phyloP scores from a whole-genome alignment of 2,888 invertebrate species.

The Orchestes rusci region DNA sequence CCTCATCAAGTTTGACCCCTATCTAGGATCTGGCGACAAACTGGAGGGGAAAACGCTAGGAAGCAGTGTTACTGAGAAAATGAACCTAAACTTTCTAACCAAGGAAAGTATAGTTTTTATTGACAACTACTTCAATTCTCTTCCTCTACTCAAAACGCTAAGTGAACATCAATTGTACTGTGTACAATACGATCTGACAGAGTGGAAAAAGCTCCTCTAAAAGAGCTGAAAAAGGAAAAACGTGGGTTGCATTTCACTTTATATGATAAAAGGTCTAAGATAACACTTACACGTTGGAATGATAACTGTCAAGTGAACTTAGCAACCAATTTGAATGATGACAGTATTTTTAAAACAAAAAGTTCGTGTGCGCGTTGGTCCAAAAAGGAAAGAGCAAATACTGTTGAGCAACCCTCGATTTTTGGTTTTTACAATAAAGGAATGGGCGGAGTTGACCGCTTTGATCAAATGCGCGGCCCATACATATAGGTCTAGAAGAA shows the following conservation, averaged over 20 bases:
- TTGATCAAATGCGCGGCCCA: conserved; percentile 21
- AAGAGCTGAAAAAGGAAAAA: conserved; percentile 13
- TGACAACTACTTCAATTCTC: conserved; percentile 24
- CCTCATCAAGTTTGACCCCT: conserved; percentile 7
- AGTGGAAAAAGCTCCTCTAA: conserved; percentile 15
- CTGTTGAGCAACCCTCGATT: conserved; percentile 21
- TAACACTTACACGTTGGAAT: conserved; percentile 14
- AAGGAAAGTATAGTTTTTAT: conserved; percentile 13
- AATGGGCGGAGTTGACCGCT: conserved; percentile 24
- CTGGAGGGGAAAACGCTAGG: conserved; percentile 6
- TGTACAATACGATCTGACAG: conserved; percentile 14
- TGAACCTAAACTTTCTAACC: conserved; percentile 15
- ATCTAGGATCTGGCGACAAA: conserved; percentile 5
- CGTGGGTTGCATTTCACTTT: conserved; percentile 8
- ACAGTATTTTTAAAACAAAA: conserved; percentile 13
- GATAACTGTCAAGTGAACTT: conserved; percentile 23
- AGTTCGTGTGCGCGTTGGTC: conserved; percentile 22
- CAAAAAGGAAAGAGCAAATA: conserved; percentile 18
- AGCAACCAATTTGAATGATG: conserved; percentile 14
- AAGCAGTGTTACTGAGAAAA: conserved; percentile 7
- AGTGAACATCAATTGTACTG: conserved; percentile 4
- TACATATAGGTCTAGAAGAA: conserved; percentile 20
- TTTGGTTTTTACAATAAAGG: conserved; percentile 25
- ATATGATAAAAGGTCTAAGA: conserved; percentile 1
- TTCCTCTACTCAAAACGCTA: conserved; percentile 4